phyloP scores from a whole-genome alignment of 2,797 vertebrate species.

The Enteromius viviparus region DNA sequence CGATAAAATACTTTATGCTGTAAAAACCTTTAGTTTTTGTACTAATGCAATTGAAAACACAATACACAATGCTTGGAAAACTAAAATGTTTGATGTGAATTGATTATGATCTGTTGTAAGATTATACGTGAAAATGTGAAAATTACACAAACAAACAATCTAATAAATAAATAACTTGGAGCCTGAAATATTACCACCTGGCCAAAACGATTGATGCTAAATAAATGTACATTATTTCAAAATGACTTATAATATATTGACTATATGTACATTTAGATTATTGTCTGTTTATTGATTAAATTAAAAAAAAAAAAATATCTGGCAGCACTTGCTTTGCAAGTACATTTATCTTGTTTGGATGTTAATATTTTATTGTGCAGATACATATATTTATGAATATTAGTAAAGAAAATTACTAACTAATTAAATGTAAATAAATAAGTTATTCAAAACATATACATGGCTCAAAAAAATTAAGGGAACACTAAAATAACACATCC shows the following conservation, averaged over 20 bases:
- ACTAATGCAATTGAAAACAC: background rate
- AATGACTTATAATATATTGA: too few relatives aligned
- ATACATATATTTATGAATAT: background rate
- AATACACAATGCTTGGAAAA: background rate
- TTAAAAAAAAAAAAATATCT: too few relatives aligned
- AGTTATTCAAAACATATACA: background rate
- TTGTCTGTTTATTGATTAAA: background rate
- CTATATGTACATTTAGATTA: background rate
- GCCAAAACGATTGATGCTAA: background rate
- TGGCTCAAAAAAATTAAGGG: too few relatives aligned
- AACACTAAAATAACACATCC: too few relatives aligned
- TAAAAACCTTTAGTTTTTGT: background rate
- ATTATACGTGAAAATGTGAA: background rate
- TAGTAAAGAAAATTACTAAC: background rate
- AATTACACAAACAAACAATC: background rate
- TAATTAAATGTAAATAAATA: background rate
- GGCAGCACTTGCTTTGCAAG: background rate
- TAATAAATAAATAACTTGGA: background rate
- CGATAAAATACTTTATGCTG: background rate
- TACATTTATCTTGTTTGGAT: too few relatives aligned
- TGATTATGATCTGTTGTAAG: background rate
- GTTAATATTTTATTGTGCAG: background rate
- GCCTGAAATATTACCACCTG: background rate
- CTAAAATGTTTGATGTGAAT: background rate
- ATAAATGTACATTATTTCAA: background rate